A percentile compares a stretch with the other conserved stretches of the same genome.
phyloP scores from a whole-genome alignment of 2,113 vertebrate genomes.

The Sinocyclocheilus rhinocerous region DNA sequence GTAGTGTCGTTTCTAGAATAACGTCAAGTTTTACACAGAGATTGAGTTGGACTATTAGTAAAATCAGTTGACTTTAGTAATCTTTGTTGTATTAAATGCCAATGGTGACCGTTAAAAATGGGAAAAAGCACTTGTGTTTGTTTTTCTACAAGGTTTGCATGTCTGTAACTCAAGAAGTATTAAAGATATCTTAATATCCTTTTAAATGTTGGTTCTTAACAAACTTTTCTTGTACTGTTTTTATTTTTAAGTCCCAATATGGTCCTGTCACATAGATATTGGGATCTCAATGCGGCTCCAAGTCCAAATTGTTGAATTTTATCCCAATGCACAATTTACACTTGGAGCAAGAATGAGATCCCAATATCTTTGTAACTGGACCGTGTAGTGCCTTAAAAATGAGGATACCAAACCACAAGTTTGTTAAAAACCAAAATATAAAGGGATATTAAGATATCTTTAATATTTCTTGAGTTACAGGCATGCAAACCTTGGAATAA shows the following conservation, averaged over 20 bases:
- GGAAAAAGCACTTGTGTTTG: background rate
- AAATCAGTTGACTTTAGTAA: background rate
- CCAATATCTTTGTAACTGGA: background rate
- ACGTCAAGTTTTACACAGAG: no score
- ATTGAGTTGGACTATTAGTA: no score
- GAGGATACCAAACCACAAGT: background rate
- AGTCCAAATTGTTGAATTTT: background rate
- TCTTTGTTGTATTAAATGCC: background rate
- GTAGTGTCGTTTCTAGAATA: no score
- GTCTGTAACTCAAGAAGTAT: background rate
- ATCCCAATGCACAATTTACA: no score
- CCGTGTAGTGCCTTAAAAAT: background rate
- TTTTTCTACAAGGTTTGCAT: no score
- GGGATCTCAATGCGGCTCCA: background rate
- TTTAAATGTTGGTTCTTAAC: background rate
- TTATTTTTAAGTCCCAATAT: background rate
- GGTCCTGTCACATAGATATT: background rate
- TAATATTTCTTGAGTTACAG: background rate
- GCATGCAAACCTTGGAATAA: background rate
- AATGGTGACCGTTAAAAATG: background rate
- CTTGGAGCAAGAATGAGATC: background rate
- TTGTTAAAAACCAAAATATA: background rate
- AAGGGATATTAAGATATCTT: background rate
- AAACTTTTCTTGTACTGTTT: background rate
- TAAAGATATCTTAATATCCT: background rate